Base-by-base conservation (phyloP, 2,797 vertebrate genomes). In the Gadopsis bispinosus region DNA sequence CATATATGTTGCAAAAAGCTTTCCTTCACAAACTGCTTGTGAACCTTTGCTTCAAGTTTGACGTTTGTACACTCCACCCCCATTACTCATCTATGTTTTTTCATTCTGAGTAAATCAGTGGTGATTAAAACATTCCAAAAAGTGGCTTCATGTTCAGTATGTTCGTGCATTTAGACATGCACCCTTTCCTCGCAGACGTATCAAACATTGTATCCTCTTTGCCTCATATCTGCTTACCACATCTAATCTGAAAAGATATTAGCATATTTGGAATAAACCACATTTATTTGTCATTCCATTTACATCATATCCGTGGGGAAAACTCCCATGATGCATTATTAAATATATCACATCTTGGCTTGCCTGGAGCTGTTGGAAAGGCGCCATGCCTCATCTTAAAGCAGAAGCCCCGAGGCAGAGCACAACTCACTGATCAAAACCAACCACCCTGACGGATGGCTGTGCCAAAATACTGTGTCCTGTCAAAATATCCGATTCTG, bases 401-500 rank as follows among this genome's bases (percentile, higher is more conserved):
- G 85, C 77, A 81, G 68, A 79, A 71, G 77, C 86, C 88, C 79
- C 0, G 29, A 83, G 90, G 90, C 87, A 73, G 66, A 87, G 77
- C 72, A 72, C 78, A 71, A 82, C 68, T 75, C 68, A 63, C 69
- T 66, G 86, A 92, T 93, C 83, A 88, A 92, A 90, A 82, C 85
- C 83, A 89, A 81, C 80, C 79, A 87, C 51, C 84, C 77, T 29
- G 84, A 63, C 7, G 9, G 79, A 76, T 62, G 29, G 63, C 77
- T 51, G 67, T 76, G 80, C 83, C 88, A 88, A 75, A 89, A 86
- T 75, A 73, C 80, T 54, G 69, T 58, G 75, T 87, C 83, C 86
- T 92, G 90, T 92, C 90, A 91, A 91, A 91, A 89, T 88, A 93
- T 88, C 83, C 22, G 75, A 91, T 85, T 84, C 80, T 86, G 80